Base-by-base conservation (phyloP, 1,140 invertebrate genomes). In the Lepidurus packardi region DNA sequence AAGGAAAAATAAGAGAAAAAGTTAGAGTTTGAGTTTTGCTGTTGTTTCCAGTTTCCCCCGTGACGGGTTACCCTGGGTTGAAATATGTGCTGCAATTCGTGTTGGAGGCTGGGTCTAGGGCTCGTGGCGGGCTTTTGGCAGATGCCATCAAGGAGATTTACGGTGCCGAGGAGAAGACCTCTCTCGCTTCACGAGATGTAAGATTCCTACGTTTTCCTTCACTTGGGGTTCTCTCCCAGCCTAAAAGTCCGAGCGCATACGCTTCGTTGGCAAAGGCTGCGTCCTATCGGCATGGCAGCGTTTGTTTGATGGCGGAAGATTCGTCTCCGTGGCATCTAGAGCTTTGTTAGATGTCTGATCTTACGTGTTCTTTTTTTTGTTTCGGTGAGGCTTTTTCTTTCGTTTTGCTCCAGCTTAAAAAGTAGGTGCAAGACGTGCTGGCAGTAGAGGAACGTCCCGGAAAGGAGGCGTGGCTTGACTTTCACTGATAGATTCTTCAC, bases 31-130 rank as follows among this genome's bases (percentile, higher is more conserved):
- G 53, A 5, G 53, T 65, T 65, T 65, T 65, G 53, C 53, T 65
- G 53, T 65, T 65, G 53, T 65, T 65, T 65, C 53, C 53, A 34
- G 3, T 3, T 34, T 65, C 53, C 53, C 16, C 53, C 53, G 21
- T 65, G 53, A 65, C 53, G 53, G 53, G 53, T 65, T 47, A n/a
- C 53, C 53, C 21, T 9, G 53, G 53, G 9, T 65, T 65, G 53
- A 65, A 65, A 65, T 65, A 65, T 65, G 53, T 65, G 53, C n/a
- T 65, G 53, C 53, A 65, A 65, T 65, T 65, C 53, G 53, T 65
- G 53, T 65, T 65, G 53, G 53, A 65, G 53, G 53, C 13, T 65
- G 53, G 53, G 53, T 65, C 53, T 65, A 65, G 53, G 53, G 53
- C 53, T 65, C 53, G 53, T 65, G 53, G 53, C 53, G 53, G 53